Base-by-base conservation (phyloP, 1,140 invertebrate genomes). In the Catajapyx aquilonaris region DNA sequence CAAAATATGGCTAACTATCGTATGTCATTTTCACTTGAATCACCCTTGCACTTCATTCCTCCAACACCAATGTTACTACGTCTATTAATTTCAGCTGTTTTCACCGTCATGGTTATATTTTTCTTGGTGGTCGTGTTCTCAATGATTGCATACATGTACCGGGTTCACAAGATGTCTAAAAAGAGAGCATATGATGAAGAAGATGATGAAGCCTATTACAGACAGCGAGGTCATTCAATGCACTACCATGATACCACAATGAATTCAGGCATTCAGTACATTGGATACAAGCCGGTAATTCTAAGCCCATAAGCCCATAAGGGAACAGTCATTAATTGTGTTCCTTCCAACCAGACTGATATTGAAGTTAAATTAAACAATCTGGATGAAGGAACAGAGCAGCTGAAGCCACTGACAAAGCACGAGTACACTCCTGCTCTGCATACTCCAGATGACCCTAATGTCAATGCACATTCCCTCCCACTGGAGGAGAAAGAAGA, bases 131-230 rank as follows among this genome's bases (percentile, higher is more conserved):
- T 54, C 5, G 13, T 50, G 13, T 20, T 53, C 10, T 44, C 42
- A 18, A 23, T 54, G 11, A 33, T 36, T 11, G 41, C 46, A 25
- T 54, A 53, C 31, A 38, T 49, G 19, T 52, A 47, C 35, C 49
- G 50, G 7, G 31, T 51, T 15, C 49, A 53, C 30, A 49, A 48
- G 28, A 43, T 46, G 3, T 48, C 52, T 31, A 51, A 51, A 30
- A 40, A 45, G 17, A 21, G 45, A 13, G 36, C 36, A 5, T 42
- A 48, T 17, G 44, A 49, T 17, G 44, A 49, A 5, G 47, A 46
- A 34, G 38, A 47, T 23, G 48, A 46, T 17, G 47, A 51, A 23
- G 46, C 49, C 19, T 17, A 34, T 19, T 46, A 37, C 34, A n/a
- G n/a, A n/a, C n/a, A n/a, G n/a, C n/a, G n/a, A n/a, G n/a, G n/a